A percentile compares a stretch with the other conserved stretches of the same genome.
These are phyloP conservation scores for Epistrophe eligans DNA, from an alignment of 2,888 invertebrate species.

Conservation along the genomic window DNA sequence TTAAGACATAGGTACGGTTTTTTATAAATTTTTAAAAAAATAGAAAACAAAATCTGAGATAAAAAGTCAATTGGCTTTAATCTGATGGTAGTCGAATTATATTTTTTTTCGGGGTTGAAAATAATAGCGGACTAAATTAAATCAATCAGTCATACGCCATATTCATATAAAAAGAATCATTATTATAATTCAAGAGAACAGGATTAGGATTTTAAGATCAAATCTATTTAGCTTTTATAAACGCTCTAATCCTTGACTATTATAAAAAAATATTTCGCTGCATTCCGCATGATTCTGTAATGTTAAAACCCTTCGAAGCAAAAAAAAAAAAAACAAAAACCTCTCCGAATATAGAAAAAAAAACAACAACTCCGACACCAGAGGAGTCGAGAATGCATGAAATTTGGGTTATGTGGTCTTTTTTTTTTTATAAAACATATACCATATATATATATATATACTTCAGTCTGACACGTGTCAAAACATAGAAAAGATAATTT, in stretches of 20 bases:
- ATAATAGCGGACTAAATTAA: too few species aligned
- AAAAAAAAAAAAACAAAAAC: not conserved
- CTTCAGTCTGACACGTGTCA: conserved; percentile 74
- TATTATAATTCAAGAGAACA: too few species aligned
- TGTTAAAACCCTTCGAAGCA: conserved; percentile 8
- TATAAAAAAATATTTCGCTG: conserved; percentile 15
- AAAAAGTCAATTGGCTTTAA: too few species aligned
- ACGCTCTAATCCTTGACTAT: not conserved
- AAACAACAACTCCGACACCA: conserved; percentile 20
- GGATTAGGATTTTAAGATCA: too few species aligned
- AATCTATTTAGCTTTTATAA: not conserved
- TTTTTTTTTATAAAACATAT: not conserved
- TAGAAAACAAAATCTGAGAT: too few species aligned
- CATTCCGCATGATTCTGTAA: conserved; percentile 33
- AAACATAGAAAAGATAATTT: conserved; percentile 73
- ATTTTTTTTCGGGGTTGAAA: too few species aligned
- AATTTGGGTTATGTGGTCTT: conserved; percentile 69
- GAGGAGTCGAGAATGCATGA: conserved; percentile 55
- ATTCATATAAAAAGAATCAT: too few species aligned
- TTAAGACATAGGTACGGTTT: too few species aligned
- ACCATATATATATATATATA: conserved; percentile 5
- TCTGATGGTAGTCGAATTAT: too few species aligned
- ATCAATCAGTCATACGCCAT: too few species aligned
- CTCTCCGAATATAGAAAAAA: not conserved
- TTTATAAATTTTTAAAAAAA: too few species aligned